These are phyloP conservation scores for Halictus quadricinctus DNA, from an alignment of 2,888 invertebrate species.

Conservation along the genomic window DNA sequence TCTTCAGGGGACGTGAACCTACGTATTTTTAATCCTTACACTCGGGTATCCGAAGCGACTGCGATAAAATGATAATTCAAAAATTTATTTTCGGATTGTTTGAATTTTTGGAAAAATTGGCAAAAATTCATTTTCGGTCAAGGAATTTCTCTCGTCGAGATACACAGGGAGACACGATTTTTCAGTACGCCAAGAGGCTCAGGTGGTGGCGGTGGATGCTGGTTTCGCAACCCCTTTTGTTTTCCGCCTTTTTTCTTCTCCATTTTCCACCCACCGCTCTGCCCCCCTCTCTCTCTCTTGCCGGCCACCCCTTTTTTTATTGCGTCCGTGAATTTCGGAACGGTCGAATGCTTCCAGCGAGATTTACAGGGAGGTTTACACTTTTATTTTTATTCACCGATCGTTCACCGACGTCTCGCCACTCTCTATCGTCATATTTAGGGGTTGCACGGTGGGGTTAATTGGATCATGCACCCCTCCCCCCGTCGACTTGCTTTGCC, in stretches of 20 bases:
- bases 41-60: no score
- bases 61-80: no score
- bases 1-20: no score
- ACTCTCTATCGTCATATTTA: constrained; percentile 5
- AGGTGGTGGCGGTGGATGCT: constrained; percentile 14
- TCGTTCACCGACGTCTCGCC: constrained; percentile 14
- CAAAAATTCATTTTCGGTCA: neutral
- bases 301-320: neutral
- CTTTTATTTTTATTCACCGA: neutral
- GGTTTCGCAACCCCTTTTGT: constrained; percentile 10
- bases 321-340: constrained; percentile 3
- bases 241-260: neutral
- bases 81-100: no score
- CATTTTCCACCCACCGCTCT: neutral
- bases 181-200: constrained; percentile 29
- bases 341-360: constrained; percentile 4
- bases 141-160: neutral
- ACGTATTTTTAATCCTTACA: no score
- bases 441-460: neutral
- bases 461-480: neutral
- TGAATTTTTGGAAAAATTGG: neutral
- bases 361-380: constrained; percentile 34
- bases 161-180: constrained; percentile 30
- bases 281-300: neutral
- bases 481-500: neutral